Conservation (phyloP, 2,797 vertebrate genomes). For the Dryobates pubescens region DNA sequence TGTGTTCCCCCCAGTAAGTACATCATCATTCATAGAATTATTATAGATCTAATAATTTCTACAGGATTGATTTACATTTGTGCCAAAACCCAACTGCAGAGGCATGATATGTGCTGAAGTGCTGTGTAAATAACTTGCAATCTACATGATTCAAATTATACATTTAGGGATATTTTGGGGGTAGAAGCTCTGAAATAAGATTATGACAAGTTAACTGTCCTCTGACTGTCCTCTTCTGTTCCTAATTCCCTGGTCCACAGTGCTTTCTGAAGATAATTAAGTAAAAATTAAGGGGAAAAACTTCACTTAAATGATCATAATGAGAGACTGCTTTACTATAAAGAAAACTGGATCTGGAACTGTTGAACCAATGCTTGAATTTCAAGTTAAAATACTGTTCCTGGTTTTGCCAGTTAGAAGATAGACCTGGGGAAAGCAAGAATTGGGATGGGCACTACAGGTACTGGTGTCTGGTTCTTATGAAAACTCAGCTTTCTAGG, state of each 20-base stretch:
- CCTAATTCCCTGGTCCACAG: background rate
- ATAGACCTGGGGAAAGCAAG: background rate
- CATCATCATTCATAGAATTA: background rate
- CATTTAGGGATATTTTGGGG: background rate
- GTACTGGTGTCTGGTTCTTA: background rate
- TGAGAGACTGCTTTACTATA: background rate
- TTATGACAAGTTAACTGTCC: background rate
- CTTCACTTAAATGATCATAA: background rate
- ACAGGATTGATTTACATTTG: background rate
- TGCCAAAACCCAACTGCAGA: background rate
- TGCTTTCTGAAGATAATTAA: background rate
- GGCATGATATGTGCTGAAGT: background rate
- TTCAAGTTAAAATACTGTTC: background rate
- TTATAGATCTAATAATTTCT: background rate
- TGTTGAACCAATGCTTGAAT: background rate
- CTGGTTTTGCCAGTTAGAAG: background rate
- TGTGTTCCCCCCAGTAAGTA: background rate
- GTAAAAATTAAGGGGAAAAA: background rate
- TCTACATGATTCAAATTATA: background rate
- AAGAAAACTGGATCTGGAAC: background rate
- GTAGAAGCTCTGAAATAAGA: background rate
- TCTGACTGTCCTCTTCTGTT: background rate
- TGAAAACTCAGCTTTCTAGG: background rate
- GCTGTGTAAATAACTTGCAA: background rate
- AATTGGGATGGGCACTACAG: background rate